Evolutionary conservation across 2,113 vertebrate genomes (phyloP), one percentile per base, ranked within the genome.

Genomic region (Heloderma charlesbogerti): DNA sequence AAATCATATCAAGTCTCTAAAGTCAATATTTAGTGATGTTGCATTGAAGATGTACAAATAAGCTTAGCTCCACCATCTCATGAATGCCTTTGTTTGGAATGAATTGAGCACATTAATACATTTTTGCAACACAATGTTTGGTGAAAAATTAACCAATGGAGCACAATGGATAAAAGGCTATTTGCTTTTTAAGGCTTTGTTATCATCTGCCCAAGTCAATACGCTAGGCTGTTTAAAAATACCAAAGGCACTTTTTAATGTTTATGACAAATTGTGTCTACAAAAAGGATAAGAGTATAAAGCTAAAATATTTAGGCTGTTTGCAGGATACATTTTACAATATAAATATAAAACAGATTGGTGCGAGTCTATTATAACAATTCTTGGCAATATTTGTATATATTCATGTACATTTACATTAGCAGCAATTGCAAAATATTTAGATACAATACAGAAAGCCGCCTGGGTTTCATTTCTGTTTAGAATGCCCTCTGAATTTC

Each of bases 261-360:
- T 93, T 71, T 84, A 89, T 90, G 90, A 93, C 87, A 93, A 94
- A 57, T 80, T 69, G 93, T 93, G 51, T 88, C 85, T 96, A 95
- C 63, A 93, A 92, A 96, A 94, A 40, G 20, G 10, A 91, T 96
- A 96, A 43, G 87, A 57, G 1, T 84, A 90, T 78, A 93, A 95
- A 95, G 91, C 93, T 95, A 94, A 71, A 91, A 91, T 93, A 95
- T 94, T 92, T 89, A 95, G 91, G 86, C 74, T 88, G 91, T 92
- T 92, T 88, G 93, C 88, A 94, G 95, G 91, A 94, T 93, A 94
- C 90, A 94, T 51, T 27, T 88, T 91, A 95, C 92, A 91, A 93
- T 95, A 95, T 93, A 96, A 95, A 96, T 95, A 96, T 88, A 90
- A 86, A 89, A 94, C 92, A 94, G 72, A 69, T 92, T 90, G 89